phyloP scores from a whole-genome alignment of 2,113 vertebrate species.

The Rhipidura dahli region DNA sequence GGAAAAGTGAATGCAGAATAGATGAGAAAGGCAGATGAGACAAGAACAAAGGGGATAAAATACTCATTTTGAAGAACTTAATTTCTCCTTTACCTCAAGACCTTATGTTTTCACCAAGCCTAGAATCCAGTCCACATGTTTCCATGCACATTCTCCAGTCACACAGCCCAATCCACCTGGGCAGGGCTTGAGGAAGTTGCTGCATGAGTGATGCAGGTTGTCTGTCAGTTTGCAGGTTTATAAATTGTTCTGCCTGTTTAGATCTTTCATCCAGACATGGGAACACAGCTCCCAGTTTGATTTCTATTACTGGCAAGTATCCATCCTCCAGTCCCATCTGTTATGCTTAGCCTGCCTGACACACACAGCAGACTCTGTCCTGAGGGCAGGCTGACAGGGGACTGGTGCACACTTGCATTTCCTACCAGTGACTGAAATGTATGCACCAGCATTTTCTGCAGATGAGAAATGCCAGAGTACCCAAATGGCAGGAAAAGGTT shows the following conservation, averaged over 20 bases:
- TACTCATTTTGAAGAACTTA: background rate
- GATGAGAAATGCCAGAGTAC: background rate
- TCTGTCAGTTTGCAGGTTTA: background rate
- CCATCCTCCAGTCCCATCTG: background rate
- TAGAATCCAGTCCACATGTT: background rate
- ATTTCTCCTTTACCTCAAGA: background rate
- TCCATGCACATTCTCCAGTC: background rate
- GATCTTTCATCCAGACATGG: background rate
- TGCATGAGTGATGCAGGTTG: background rate
- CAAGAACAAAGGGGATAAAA: background rate
- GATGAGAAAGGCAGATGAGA: background rate
- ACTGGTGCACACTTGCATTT: background rate
- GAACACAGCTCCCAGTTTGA: background rate
- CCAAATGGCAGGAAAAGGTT: background rate
- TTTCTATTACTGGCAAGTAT: constrained; percentile 31
- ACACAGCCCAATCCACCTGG: background rate
- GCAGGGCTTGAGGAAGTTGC: background rate
- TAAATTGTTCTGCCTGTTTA: background rate
- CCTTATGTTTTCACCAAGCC: background rate
- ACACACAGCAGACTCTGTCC: background rate
- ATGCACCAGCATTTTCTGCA: background rate
- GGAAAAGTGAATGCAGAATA: background rate
- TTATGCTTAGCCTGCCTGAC: background rate
- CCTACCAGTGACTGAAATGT: background rate
- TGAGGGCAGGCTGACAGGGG: background rate